These are phyloP conservation scores for Sinocyclocheilus grahami DNA, from an alignment of 2,113 vertebrate species.

Conservation along the genomic window DNA sequence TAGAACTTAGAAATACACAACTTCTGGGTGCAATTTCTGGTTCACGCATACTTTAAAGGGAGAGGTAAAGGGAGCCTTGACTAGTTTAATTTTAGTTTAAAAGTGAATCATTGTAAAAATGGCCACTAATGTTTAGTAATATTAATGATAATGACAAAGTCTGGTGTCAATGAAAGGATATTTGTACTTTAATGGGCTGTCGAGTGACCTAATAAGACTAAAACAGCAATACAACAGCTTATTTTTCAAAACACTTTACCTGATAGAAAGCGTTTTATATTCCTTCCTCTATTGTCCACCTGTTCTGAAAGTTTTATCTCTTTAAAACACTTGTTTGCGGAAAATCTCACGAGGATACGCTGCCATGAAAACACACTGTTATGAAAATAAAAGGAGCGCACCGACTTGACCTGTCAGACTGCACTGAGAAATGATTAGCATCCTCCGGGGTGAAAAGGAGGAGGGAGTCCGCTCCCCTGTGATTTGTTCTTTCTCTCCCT, in stretches of 20 bases:
- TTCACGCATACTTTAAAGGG: background rate
- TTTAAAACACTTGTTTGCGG: background rate
- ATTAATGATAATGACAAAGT: too few species aligned
- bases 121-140: too few species aligned
- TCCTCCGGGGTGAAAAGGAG: conserved; percentile 19
- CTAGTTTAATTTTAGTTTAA: background rate
- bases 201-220: background rate
- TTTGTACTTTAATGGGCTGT: background rate
- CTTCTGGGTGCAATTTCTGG: too few species aligned
- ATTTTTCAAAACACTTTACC: background rate
- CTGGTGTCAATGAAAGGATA: background rate
- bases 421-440: conserved; percentile 13
- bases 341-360: background rate
- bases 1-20: too few species aligned
- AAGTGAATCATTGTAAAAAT: background rate
- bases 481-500: conserved; percentile 31
- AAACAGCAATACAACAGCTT: background rate
- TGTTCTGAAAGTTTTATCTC: background rate
- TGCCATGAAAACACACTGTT: background rate
- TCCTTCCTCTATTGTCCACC: conserved; percentile 9
- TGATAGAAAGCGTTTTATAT: background rate
- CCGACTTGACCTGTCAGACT: conserved; percentile 27
- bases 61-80: background rate
- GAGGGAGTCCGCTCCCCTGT: background rate
- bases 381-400: conserved; percentile 6